These are phyloP conservation scores for Mus spicilegus DNA, from an alignment of 2,113 vertebrate species.

Conservation along the genomic window DNA sequence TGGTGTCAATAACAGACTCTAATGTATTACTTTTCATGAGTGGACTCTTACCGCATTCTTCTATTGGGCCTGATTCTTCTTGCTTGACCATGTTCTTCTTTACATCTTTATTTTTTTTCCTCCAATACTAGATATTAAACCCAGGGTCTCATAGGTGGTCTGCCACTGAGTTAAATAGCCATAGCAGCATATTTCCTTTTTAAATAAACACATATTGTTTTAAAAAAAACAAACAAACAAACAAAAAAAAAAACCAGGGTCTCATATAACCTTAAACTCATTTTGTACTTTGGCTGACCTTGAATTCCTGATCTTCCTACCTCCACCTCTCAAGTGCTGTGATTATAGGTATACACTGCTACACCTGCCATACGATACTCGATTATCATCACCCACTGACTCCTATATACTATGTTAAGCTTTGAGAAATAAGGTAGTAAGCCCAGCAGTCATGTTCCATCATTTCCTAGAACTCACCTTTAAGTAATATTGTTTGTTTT, in stretches of 20 bases:
- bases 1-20: not conserved
- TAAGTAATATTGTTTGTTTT: not conserved
- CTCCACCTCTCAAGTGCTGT: not conserved
- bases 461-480: not conserved
- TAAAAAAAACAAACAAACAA: not conserved
- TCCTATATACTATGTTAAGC: slow-evolving; percentile 19
- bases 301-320: not conserved
- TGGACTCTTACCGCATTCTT: slow-evolving; percentile 29
- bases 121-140: not conserved
- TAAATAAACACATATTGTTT: not conserved
- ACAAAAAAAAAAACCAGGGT: no score
- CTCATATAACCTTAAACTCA: not conserved
- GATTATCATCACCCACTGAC: not conserved
- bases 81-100: not conserved
- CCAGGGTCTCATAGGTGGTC: not conserved
- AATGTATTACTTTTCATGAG: slow-evolving; percentile 19
- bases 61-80: not conserved
- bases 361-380: not conserved
- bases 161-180: not conserved
- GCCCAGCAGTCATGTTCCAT: not conserved
- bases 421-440: not conserved
- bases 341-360: not conserved
- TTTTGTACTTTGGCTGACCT: not conserved
- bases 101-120: not conserved
- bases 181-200: not conserved